Evolutionary conservation across 2,888 invertebrate genomes (phyloP), one percentile per base, ranked within the genome.

Genomic region (Papilio protenor): DNA sequence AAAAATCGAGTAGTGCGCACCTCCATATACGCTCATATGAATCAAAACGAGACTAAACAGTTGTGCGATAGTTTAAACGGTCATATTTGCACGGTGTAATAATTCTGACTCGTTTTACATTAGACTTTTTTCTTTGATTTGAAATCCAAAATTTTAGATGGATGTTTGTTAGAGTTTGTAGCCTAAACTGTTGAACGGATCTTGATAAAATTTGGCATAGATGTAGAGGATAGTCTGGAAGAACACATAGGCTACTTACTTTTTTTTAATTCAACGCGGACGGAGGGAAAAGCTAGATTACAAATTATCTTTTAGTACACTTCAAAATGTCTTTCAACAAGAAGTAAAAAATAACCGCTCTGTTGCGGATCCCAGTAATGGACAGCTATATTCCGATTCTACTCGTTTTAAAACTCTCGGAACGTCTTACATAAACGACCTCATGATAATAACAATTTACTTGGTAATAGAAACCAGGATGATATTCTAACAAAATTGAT

Each of bases 381-480:
- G 71, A 52, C 27, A 27, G 71, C 49, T 49, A 71, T 49, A 27
- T 27, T 23, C 71, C 21, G 14, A 18, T 71, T 21, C 47, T 23
- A 70, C 27, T 49, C 47, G 49, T 49, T 71, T 49, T 71, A 71
- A 71, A 71, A 52, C 27, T 71, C 49, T 71, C 47, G 27, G 49
- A 52, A 71, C 47, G 71, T 71, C 49, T 71, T 71, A 71, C 71
- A 49, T 21, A 71, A 71, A 23, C 49, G 71, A 71, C 71, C 49
- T 71, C 71, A 71, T 71, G 49, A 71, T 71, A 71, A 52, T 71
- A 71, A 71, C 71, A 71, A 52, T 71, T 52, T 71, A 71, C 71
- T 71, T 71, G 27, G 49, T 71, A 71, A 71, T 71, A 71, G 71
- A 52, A 71, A 71, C 71, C 47, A 1, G 16, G 49, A 52, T 27